Conservation (phyloP, 2,113 vertebrate species). For the Nannobrachium achirus region DNA sequence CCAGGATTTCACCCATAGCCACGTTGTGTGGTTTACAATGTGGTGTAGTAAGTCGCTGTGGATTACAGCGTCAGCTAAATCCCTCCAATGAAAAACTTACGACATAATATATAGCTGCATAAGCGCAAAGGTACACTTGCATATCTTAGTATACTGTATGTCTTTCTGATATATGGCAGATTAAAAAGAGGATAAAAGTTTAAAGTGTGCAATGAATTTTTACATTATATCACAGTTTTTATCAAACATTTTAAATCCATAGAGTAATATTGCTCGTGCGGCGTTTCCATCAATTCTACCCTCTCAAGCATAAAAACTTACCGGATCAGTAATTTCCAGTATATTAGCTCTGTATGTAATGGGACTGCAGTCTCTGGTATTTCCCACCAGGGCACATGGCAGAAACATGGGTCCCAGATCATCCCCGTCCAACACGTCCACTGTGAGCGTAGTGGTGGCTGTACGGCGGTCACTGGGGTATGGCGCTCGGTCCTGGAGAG, state of each 20-base stretch:
- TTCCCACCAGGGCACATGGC: slow-evolving; percentile 89
- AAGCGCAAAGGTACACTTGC: background rate
- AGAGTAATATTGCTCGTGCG: no score
- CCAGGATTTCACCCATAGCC: slow-evolving; percentile 53
- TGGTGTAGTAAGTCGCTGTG: slow-evolving; percentile 35
- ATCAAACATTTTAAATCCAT: no score
- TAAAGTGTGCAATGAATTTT: no score
- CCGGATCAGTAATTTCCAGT: slow-evolving; percentile 89
- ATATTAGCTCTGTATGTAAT: slow-evolving; percentile 89
- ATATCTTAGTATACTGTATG: background rate
- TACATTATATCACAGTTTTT: no score
- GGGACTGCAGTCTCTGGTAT: slow-evolving; percentile 91
- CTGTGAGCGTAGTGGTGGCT: slow-evolving; percentile 92
- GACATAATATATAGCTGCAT: background rate
- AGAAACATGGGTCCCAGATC: slow-evolving; percentile 97
- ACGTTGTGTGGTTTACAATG: slow-evolving; percentile 62
- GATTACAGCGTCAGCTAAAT: slow-evolving; percentile 54
- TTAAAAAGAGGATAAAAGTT: no score
- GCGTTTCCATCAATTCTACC: no score
- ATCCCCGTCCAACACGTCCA: slow-evolving; percentile 94
- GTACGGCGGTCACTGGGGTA: slow-evolving; percentile 87
- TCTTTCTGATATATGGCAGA: no score
- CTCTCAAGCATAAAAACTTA: slow-evolving; percentile 69
- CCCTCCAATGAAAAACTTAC: slow-evolving; percentile 32
- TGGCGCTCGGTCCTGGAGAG: slow-evolving; percentile 88